Base-by-base conservation (phyloP, 2,888 invertebrate genomes). In the Heliconius cydno region DNA sequence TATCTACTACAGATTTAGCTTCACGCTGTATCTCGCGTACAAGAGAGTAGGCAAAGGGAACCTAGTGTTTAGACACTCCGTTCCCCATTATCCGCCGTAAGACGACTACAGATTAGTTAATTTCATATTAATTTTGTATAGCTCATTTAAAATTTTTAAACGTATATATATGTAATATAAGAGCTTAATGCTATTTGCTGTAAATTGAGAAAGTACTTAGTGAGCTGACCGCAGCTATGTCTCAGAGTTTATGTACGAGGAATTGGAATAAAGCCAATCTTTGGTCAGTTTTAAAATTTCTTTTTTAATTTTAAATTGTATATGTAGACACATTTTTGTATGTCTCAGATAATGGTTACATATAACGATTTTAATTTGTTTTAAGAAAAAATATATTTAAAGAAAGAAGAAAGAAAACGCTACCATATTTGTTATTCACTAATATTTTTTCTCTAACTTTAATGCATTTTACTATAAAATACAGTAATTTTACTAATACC, bases 131-230 rank as follows among this genome's bases (percentile, higher is more conserved):
- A 15, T 46, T 46, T 46, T 46, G 15, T 15, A 38, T 10, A 38
- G 10, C 15, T 4, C 5, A 5, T 52, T 52, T 19, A 1, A 19
- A 19, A 52, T 15, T 19, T 52, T 52, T 19, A 52, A 52, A 52
- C 19, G 52, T 52, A 19, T 19, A 19, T n/a, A 19, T 52, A 19
- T 52, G 15, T 52, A 52, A 25, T 41, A 13, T n/a, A 68, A 41
- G 7, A 41, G n/a, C n/a, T 25, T 41, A 25, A 10, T n/a, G n/a
- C n/a, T 10, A 41, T 41, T 70, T 70, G 70, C 70, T 70, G 41
- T 70, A 70, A 70, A 46, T 41, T 41, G 70, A 70, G 41, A 70
- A n/a, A 25, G 70, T 70, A 70, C 70, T 70, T 25, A 70, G 65
- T 28, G 13, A 41, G 9, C 41, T 41, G 70, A 70, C 41, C 70